A percentile compares a stretch with the other conserved stretches of the same genome.
Conservation (phyloP, 2,888 invertebrate genomes). For the Drosophila dives region DNA sequence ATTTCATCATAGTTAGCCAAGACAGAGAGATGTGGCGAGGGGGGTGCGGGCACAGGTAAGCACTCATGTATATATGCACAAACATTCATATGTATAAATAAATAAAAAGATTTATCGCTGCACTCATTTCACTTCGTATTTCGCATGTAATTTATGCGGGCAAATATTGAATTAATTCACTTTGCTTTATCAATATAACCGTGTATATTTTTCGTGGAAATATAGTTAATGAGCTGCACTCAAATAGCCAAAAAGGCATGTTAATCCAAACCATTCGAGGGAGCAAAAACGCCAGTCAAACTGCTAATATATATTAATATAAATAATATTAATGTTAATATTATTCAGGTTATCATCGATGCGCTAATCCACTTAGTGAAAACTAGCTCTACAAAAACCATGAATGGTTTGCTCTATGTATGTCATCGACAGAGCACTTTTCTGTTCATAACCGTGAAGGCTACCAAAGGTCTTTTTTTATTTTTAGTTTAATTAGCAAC, state of each 20-base stretch:
- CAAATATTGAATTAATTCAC: conserved; percentile 61
- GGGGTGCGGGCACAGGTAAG: conserved; percentile 7
- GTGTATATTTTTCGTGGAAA: conserved; percentile 15
- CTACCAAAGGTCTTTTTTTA: background rate
- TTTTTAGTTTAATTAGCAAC: background rate
- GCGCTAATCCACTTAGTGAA: background rate
- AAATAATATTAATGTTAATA: background rate
- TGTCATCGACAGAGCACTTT: background rate
- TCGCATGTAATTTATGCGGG: conserved; percentile 52
- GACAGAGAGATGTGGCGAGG: conserved; percentile 25
- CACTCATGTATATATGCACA: background rate
- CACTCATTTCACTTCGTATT: conserved; percentile 23
- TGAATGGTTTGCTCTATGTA: background rate
- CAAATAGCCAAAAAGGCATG: background rate
- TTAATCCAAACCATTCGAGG: background rate
- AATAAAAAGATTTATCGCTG: conserved; percentile 47
- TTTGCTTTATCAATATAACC: conserved; percentile 61
- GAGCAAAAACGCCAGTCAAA: background rate
- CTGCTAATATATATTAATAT: background rate
- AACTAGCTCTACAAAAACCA: background rate
- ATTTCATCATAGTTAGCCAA: conserved; percentile 65
- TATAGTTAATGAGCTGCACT: conserved; percentile 49
- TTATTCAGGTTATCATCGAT: background rate
- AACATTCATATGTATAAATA: conserved; percentile 4
- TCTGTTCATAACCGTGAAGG: background rate